Evolutionary conservation across 2,113 vertebrate genomes (phyloP), one percentile per base, ranked within the genome.

Genomic region (Hymenochirus boettgeri): DNA sequence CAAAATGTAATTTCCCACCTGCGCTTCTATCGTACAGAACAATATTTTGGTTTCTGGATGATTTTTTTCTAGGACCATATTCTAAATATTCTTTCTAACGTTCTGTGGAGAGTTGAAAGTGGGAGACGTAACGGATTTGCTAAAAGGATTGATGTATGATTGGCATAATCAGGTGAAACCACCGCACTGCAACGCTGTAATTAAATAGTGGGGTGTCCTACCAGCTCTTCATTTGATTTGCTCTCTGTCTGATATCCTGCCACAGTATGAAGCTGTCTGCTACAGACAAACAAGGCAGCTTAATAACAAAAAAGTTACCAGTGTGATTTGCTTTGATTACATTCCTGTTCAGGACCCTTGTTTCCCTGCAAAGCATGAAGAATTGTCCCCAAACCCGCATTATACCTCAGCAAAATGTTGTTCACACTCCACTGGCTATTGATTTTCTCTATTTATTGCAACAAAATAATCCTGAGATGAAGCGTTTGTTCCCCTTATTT

Each of bases 371-470:
- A 87, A 89, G 87, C 87, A 89, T 90, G 83, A 87, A 88, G 84
- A 90, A 90, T 90, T 85, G 85, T 79, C 83, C 87, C 88, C 87
- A 85, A 89, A 90, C 88, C 85, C 83, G 77, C 82, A 90, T 89
- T 89, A 89, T 88, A 80, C 85, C 89, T 87, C 81, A 91, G 87
- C 93, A 89, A 93, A 90, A 93, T 93, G 88, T 86, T 76, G 89
- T 94, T 95, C 95, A 94, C 94, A 93, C 93, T 94, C 88, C 89
- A 89, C 86, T 94, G 92, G 85, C 90, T 97, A 95, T 96, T 95
- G 95, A 94, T 95, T 94, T 93, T 93, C 92, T 94, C 94, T 91
- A 90, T 91, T 93, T 93, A 94, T 93, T 92, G 92, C 91, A 89
- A 93, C 86, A 93, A 93, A 92, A 94, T 93, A 91, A 93, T 89